phyloP scores from a whole-genome alignment of 2,888 invertebrate genomes.

The Tinea pellionella region DNA sequence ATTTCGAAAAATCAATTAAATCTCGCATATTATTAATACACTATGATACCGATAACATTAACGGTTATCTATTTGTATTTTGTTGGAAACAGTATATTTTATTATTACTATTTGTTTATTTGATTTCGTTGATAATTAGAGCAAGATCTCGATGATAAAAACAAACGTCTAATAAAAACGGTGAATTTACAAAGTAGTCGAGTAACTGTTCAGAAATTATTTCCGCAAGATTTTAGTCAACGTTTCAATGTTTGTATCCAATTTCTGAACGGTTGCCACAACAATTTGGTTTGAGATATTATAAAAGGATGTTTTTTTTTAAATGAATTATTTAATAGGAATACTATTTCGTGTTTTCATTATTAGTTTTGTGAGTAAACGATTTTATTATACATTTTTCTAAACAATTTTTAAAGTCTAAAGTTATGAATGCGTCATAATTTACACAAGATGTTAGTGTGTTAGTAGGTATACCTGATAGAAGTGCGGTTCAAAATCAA shows the following conservation, averaged over 20 bases:
- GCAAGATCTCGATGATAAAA: too few species aligned
- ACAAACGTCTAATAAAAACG: too few species aligned
- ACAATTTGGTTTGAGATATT: background rate
- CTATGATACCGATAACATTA: too few species aligned
- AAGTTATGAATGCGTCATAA: background rate
- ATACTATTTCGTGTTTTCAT: background rate
- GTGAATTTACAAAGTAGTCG: background rate
- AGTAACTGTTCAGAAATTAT: background rate
- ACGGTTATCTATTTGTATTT: too few species aligned
- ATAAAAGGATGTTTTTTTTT: background rate
- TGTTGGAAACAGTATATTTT: too few species aligned
- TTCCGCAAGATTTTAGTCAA: background rate
- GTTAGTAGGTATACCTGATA: background rate
- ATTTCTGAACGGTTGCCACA: background rate
- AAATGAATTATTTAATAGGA: background rate
- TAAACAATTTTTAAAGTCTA: background rate
- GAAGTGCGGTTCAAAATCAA: background rate
- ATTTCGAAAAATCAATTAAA: too few species aligned
- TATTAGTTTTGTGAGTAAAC: background rate
- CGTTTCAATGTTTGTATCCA: background rate
- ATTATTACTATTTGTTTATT: too few species aligned
- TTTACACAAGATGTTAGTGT: constrained; percentile 1
- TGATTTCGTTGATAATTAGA: too few species aligned
- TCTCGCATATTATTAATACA: too few species aligned
- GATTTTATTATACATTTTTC: background rate